Conservation (phyloP, 2,797 vertebrate genomes). For the Mormyrus proboscirostris region DNA sequence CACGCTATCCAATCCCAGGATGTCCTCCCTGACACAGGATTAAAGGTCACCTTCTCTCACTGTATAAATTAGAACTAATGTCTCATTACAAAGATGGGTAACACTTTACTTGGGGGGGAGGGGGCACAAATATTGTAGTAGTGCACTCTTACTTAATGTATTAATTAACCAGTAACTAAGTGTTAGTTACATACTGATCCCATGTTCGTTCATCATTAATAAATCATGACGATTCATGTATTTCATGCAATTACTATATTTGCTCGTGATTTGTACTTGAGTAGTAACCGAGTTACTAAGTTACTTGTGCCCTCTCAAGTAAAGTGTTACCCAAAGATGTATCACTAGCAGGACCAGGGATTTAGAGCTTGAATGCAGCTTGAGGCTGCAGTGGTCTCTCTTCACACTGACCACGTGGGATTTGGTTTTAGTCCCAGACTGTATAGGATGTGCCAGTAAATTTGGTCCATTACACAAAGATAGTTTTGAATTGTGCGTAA, state of each 20-base stretch:
- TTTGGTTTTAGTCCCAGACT: neutral
- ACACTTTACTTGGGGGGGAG: no score
- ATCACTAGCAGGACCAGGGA: neutral
- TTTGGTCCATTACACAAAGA: neutral
- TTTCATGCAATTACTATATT: no score
- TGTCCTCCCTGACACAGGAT: neutral
- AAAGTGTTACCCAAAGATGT: neutral
- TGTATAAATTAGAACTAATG: neutral
- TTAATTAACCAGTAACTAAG: no score
- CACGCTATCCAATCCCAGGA: neutral
- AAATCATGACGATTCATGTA: no score
- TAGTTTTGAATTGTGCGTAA: neutral
- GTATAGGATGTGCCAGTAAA: neutral
- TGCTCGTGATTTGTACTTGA: no score
- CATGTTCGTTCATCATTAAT: no score
- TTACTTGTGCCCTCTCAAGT: no score
- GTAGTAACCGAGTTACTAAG: no score
- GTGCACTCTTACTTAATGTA: no score
- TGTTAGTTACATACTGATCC: no score
- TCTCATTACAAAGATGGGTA: neutral
- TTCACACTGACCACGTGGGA: neutral
- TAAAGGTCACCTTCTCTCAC: neutral
- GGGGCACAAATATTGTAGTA: no score
- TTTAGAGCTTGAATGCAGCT: neutral
- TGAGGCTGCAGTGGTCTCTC: neutral